Base-by-base conservation (phyloP, 2,888 invertebrate genomes). In the Disparrhopalites patrizii region DNA sequence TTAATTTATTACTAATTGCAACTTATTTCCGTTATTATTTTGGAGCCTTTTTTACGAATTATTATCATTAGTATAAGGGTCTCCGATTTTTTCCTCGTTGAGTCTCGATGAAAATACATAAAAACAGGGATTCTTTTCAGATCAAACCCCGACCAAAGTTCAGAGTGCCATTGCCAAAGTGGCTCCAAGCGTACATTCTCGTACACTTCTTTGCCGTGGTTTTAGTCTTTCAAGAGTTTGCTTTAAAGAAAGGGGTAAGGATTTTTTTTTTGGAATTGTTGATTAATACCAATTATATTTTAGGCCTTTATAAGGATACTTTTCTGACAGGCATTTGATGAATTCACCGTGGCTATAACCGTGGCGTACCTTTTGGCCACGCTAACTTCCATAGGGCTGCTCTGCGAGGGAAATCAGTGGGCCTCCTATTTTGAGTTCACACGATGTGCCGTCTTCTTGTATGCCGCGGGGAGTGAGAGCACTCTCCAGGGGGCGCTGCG, bases 311-410 rank as follows among this genome's bases (percentile, higher is more conserved):
- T n/a, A n/a, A n/a, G n/a, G 47, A 57, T 70, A 73, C 73, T 76
- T 78, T 71, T 77, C 74, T 83, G 82, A 0, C 82, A 89, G 88
- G 83, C 83, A 15, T 81, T 86, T 79, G 84, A 83, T 64, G 85
- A 85, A 36, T 73, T 85, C n/a, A 82, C 84, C 1, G 85, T 86
- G 3, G 78, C 84, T 15, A 78, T 83, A 62, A 84, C 84, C 76
- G 84, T 87, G 0, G 70, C 82, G 47, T 88, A 87, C 81, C 85
- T 89, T 71, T 82, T 89, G 55, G 83, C 84, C 1, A 86, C 88
- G 0, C 79, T 89, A n/a, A 86, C 86, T 0, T 81, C 85, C 25
- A 87, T 89, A 60, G 89, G 89, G 1, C 83, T 89, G 82, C 78
- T 89, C n/a, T 87, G 89, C 73, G 89, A 89, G 74, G 84, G 85